Conservation (phyloP, 2,113 vertebrate species). For the Takifugu bimaculatus region DNA sequence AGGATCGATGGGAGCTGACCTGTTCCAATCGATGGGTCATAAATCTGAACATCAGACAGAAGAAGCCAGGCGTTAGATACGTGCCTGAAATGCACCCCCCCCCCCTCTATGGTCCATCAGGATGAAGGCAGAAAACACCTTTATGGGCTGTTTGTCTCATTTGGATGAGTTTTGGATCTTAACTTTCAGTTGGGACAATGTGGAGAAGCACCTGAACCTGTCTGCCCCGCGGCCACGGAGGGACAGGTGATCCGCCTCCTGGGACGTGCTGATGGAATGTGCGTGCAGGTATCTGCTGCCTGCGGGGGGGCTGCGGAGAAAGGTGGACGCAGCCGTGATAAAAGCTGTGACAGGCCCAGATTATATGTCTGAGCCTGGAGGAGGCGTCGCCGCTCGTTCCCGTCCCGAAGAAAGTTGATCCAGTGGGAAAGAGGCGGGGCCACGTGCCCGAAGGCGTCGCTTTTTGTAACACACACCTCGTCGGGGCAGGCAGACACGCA, state of each 20-base stretch:
- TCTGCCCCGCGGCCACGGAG: not conserved
- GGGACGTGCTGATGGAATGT: slow-evolving; percentile 69
- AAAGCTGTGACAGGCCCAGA: slow-evolving; percentile 68
- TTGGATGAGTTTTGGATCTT: slow-evolving; percentile 12
- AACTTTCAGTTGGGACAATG: slow-evolving; percentile 51
- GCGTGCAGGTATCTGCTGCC: slow-evolving; percentile 60
- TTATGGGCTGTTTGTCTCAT: too few species aligned
- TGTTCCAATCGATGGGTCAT: too few species aligned
- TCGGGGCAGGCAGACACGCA: too few species aligned
- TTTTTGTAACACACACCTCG: not conserved
- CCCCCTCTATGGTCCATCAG: too few species aligned
- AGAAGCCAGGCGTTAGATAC: too few species aligned
- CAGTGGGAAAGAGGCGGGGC: slow-evolving; percentile 67
- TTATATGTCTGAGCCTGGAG: slow-evolving; percentile 71
- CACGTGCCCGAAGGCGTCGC: not conserved
- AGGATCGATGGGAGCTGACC: too few species aligned
- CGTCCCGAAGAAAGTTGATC: slow-evolving; percentile 71
- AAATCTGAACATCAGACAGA: too few species aligned
- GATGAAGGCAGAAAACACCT: too few species aligned
- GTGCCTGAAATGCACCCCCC: too few species aligned
- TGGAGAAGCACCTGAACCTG: slow-evolving; percentile 21
- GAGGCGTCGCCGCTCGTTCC: slow-evolving; percentile 66
- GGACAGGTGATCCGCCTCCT: slow-evolving; percentile 58
- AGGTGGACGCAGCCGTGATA: slow-evolving; percentile 69
- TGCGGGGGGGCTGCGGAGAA: slow-evolving; percentile 55